Base-by-base conservation (phyloP, 1,140 invertebrate species). In the Heliconius nattereri region DNA sequence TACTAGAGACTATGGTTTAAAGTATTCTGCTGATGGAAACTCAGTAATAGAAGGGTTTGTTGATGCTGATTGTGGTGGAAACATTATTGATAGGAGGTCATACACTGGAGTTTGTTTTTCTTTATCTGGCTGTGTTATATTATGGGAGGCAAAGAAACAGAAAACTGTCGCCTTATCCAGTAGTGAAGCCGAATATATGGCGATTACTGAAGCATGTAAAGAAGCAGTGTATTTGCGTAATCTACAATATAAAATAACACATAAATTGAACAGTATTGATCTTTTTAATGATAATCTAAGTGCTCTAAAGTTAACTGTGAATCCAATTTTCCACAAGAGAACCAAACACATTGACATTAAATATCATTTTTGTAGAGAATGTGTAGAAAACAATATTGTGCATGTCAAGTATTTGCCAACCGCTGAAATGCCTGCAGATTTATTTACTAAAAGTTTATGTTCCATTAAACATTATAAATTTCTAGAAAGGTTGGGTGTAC, bases 1-100 rank as follows among this genome's bases (percentile, higher is more conserved):
- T 32, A 82, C 81, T 29, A 82, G 71, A 70, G 7, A 54, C 23
- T 82, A 49, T 72, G 49, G 78, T 60, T 66, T 82, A 49, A 77
- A 74, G 74, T 81, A 78, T 78, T 57, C n/a, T 75, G 66, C 45
- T 52, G 19, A 32, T 32, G 80, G 73, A 7, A 76, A 76, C 54
- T 52, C 57, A 40, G 40, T 75, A 32, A 49, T 82, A 73, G 40
- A 71, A 45, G 75, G 75, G 13, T 79, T 54, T 79, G 81, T 81
- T 35, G 79, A 81, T 78, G 76, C 80, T 35, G 77, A 81, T 73
- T 81, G 80, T 78, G 81, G 8, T 19, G 52, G 52, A 19, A 35
- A 76, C 70, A 9, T 66, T 8, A 49, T 79, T 45, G 74, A 82
- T 76, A 57, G 78, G n/a, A 78, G n/a, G 26, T 76, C 76, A 13